Conservation (phyloP, 2,113 vertebrate genomes). For the Chlorodrepanis virens region DNA sequence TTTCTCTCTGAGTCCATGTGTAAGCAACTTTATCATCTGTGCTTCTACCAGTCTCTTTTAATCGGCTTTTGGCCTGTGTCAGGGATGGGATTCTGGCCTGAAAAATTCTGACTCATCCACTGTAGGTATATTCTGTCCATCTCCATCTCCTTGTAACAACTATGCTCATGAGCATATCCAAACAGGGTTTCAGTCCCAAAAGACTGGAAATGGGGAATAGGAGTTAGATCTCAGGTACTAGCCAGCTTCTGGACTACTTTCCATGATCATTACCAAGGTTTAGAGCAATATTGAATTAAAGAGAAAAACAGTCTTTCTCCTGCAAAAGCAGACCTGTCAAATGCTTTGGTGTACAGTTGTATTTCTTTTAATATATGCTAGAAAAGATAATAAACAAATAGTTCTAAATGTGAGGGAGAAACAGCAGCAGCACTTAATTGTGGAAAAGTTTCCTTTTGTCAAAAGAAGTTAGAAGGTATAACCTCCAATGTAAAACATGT, state of each 20-base stretch:
- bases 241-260: neutral
- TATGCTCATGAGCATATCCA: neutral
- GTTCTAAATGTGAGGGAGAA: neutral
- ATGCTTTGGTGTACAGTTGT: neutral
- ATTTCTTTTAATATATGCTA: neutral
- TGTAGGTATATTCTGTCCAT: neutral
- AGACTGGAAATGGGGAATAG: neutral
- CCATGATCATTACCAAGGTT: neutral
- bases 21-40: neutral
- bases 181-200: neutral
- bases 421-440: neutral
- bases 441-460: neutral
- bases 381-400: neutral
- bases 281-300: neutral
- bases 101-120: neutral
- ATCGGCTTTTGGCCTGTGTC: neutral
- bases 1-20: neutral
- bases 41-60: neutral
- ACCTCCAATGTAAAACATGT: neutral
- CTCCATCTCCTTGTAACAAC: neutral
- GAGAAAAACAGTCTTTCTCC: neutral
- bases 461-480: neutral
- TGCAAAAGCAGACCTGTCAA: neutral
- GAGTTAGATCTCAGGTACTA: neutral
- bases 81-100: neutral